A percentile compares a stretch with the other conserved stretches of the same genome.
These are phyloP conservation scores for Nothoprocta perdicaria DNA, from an alignment of 2,113 vertebrate genomes.

Conservation along the genomic window DNA sequence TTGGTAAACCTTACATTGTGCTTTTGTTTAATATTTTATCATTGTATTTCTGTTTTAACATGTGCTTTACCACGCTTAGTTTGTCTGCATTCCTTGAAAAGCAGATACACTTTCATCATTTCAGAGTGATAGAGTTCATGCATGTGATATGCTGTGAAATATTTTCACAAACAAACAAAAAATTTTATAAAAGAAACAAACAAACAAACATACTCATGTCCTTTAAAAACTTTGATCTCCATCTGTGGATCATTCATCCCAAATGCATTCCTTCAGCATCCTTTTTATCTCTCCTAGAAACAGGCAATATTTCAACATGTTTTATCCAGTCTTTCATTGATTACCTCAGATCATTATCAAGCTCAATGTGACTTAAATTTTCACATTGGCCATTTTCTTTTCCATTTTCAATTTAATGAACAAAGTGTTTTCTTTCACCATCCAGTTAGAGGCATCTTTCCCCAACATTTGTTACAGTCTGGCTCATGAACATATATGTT, in stretches of 20 bases:
- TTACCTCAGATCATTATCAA: background rate
- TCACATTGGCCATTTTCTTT: background rate
- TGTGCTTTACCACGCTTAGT: background rate
- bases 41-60: background rate
- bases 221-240: background rate
- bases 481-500: background rate
- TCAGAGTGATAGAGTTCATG: background rate
- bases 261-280: background rate
- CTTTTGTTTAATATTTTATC: background rate
- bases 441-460: background rate
- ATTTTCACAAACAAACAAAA: too few relatives aligned
- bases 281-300: background rate
- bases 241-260: background rate
- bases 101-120: background rate
- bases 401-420: background rate
- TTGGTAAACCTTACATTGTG: background rate
- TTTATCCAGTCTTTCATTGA: background rate
- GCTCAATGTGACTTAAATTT: background rate
- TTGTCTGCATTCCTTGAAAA: background rate
- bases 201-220: background rate
- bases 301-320: background rate
- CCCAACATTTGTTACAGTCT: background rate
- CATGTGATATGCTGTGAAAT: rapidly evolving
- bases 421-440: background rate
- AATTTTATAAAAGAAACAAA: too few relatives aligned